Percentiles rank a stretch among this genome's conserved stretches.
Conservation (phyloP, 1,140 invertebrate species). For the Heterodera carotae region DNA sequence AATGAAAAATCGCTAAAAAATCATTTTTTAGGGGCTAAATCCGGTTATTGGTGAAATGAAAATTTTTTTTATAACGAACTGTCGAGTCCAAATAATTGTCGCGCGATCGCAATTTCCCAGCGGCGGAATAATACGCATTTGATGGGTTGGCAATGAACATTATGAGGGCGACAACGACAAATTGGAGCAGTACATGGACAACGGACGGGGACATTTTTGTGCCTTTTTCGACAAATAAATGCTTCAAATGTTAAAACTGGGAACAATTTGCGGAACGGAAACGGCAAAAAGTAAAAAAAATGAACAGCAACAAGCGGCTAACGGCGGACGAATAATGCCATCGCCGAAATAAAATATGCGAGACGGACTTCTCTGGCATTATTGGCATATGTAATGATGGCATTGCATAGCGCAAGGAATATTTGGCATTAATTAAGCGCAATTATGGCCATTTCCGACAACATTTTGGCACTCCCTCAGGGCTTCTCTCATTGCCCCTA, state of each 20-base stretch:
- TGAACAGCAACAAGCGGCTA: too few relatives aligned
- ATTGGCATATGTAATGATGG: background rate
- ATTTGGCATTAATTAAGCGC: background rate
- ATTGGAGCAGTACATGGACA: background rate
- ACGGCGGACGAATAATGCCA: background rate
- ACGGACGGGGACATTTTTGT: background rate
- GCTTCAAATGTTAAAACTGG: too few relatives aligned
- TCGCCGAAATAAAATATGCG: background rate
- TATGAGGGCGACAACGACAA: background rate
- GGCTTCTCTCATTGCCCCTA: background rate
- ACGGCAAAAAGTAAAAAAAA: too few relatives aligned
- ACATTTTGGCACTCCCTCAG: background rate
- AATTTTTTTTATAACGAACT: background rate
- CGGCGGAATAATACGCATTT: background rate
- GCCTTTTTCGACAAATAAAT: too few relatives aligned
- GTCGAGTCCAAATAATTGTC: background rate
- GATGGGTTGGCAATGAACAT: background rate
- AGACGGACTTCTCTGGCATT: background rate
- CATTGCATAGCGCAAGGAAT: background rate
- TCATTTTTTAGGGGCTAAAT: background rate
- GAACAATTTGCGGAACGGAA: too few relatives aligned
- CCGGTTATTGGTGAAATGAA: background rate
- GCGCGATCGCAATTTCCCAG: background rate
- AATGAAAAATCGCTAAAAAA: slow-evolving; percentile 22
- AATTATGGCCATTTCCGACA: background rate